Evolutionary conservation across 2,888 invertebrate genomes (phyloP).

Genomic region (Neoscelio sp.): DNA sequence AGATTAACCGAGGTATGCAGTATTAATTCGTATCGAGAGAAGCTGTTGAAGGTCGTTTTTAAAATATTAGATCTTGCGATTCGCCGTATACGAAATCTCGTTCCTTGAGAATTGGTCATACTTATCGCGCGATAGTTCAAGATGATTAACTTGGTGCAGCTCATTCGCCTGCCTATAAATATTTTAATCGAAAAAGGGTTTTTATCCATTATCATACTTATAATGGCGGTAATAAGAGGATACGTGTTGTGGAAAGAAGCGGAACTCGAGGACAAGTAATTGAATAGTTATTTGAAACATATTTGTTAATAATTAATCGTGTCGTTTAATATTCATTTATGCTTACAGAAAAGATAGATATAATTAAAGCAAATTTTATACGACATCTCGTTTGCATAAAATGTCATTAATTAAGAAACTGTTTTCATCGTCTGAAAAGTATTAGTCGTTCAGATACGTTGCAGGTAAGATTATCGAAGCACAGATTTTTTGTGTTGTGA

Average conservation of each 20-base stretch:
- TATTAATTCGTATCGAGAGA: no score
- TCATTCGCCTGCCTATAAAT: constrained; percentile 39
- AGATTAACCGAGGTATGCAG: background rate
- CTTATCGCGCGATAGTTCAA: constrained; percentile 20
- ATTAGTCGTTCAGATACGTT: constrained; percentile 20
- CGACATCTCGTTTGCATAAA: constrained; percentile 16
- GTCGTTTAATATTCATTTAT: constrained; percentile 25
- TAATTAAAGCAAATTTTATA: constrained; percentile 25
- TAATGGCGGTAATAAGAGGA: constrained; percentile 62
- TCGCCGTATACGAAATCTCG: constrained; percentile 34
- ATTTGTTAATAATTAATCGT: background rate
- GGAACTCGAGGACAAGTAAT: constrained; percentile 65
- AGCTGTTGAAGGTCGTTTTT: background rate
- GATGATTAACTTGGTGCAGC: constrained; percentile 52
- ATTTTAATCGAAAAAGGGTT: constrained; percentile 64
- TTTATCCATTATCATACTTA: constrained; percentile 58
- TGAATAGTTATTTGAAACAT: constrained; percentile 5
- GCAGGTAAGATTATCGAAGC: constrained; percentile 38
- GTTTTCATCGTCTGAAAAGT: constrained; percentile 23
- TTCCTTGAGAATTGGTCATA: constrained; percentile 8
- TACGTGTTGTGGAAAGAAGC: constrained; percentile 63
- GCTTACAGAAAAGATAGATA: constrained; percentile 59
- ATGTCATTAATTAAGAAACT: constrained; percentile 12
- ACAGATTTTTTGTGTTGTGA: no score
- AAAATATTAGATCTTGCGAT: constrained; percentile 29